phyloP scores from a whole-genome alignment of 1,140 invertebrate species.

The Pachyrhynchus sulphureomaculatus region DNA sequence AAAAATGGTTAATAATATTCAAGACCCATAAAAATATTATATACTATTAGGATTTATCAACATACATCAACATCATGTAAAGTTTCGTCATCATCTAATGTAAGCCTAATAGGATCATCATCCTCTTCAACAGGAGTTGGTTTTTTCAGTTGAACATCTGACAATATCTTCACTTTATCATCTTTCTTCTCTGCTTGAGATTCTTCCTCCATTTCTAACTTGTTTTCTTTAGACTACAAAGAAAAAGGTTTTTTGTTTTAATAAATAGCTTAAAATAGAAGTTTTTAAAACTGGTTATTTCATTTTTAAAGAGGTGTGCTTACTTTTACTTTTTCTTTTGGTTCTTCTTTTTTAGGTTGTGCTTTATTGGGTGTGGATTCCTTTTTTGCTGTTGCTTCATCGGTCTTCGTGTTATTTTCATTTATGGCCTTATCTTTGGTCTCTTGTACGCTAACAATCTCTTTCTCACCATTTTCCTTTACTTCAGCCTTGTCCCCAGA shows the following conservation, averaged over 20 bases:
- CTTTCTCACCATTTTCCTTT: slow-evolving; percentile 46
- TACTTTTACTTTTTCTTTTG: slow-evolving; percentile 7
- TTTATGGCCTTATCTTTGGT: not conserved
- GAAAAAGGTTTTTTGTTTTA: too few species aligned
- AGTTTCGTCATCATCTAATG: slow-evolving; percentile 49
- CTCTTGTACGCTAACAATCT: slow-evolving; percentile 22
- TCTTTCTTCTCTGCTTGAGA: too few species aligned
- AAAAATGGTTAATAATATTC: too few species aligned
- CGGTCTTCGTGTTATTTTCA: not conserved
- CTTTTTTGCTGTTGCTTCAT: not conserved
- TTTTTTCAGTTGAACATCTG: slow-evolving; percentile 1
- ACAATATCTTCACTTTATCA: not conserved
- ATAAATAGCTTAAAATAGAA: too few species aligned
- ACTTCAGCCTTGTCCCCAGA: slow-evolving; percentile 12
- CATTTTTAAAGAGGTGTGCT: too few species aligned
- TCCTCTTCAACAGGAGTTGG: slow-evolving; percentile 22
- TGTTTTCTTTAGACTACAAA: too few species aligned
- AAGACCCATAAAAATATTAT: too few species aligned
- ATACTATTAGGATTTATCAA: too few species aligned
- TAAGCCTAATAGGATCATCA: slow-evolving; percentile 40
- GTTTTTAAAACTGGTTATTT: too few species aligned
- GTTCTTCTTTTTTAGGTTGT: slow-evolving; percentile 25
- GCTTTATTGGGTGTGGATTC: not conserved
- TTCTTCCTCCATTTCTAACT: too few species aligned
- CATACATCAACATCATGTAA: slow-evolving; percentile 49